These are phyloP conservation scores for Hirtodrosophila cameraria DNA, from an alignment of 2,888 invertebrate genomes.

Conservation along the genomic window DNA sequence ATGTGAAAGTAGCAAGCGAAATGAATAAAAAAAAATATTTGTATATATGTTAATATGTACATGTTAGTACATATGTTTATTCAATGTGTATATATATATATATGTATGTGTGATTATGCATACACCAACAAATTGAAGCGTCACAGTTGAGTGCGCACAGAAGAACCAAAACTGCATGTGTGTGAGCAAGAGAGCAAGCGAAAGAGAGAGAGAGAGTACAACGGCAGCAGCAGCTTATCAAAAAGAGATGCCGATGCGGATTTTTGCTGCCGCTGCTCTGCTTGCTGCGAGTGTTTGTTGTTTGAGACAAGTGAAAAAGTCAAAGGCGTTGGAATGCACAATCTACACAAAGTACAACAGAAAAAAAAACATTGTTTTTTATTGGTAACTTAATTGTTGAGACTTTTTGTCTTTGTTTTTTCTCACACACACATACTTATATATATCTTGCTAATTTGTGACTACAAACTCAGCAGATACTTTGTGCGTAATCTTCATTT, in stretches of 20 bases:
- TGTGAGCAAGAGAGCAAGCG: constrained; percentile 4
- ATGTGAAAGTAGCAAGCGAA: constrained; percentile 51
- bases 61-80: background rate
- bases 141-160: constrained; percentile 65
- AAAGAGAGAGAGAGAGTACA: constrained; percentile 6
- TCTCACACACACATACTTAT: background rate
- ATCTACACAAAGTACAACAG: constrained; percentile 14
- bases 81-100: background rate
- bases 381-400: constrained; percentile 15
- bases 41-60: constrained; percentile 1
- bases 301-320: constrained; percentile 48
- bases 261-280: no score
- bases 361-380: constrained; percentile 14
- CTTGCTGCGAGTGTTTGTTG: constrained; percentile 33
- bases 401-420: constrained; percentile 11
- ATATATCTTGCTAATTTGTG: constrained; percentile 18
- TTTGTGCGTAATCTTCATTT: constrained; percentile 30
- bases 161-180: constrained; percentile 12
- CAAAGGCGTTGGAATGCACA: constrained; percentile 51
- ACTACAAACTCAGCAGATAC: constrained; percentile 23
- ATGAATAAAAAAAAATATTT: constrained; percentile 32
- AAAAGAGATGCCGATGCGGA: no score
- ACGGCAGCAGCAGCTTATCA: constrained; percentile 43
- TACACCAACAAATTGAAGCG: constrained; percentile 63
- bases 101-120: constrained; percentile 6